phyloP scores from a whole-genome alignment of 2,888 invertebrate species.

The Apodemia mormo region DNA sequence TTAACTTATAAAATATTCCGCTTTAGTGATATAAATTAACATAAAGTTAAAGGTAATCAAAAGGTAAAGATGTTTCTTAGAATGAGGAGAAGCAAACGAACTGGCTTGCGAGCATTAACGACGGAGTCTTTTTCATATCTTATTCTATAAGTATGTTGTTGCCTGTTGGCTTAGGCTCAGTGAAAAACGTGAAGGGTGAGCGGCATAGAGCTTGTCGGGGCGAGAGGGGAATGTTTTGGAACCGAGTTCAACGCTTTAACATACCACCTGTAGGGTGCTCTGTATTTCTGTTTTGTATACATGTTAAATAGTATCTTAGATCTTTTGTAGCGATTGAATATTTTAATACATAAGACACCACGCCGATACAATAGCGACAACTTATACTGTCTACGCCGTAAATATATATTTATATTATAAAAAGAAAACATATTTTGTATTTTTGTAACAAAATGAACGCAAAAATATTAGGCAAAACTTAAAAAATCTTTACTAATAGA shows the following conservation, averaged over 20 bases:
- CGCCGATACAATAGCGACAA: too few relatives aligned
- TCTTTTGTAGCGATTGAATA: neutral
- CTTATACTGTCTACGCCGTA: too few relatives aligned
- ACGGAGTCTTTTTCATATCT: conserved; percentile 54
- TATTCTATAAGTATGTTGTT: conserved; percentile 51
- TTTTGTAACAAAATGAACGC: too few relatives aligned
- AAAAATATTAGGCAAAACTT: too few relatives aligned
- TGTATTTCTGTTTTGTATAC: conserved; percentile 1
- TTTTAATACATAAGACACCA: too few relatives aligned
- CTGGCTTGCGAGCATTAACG: conserved; percentile 37
- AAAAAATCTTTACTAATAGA: too few relatives aligned
- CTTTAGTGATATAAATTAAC: neutral
- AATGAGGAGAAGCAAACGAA: conserved; percentile 58
- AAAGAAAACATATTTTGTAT: too few relatives aligned
- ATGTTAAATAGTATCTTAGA: neutral
- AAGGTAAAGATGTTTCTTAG: conserved; percentile 49
- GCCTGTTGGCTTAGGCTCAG: conserved; percentile 46
- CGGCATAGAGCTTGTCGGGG: conserved; percentile 32
- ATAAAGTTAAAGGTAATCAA: conserved; percentile 33
- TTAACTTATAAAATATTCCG: neutral
- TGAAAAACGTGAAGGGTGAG: conserved; percentile 51
- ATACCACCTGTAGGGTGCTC: conserved; percentile 26
- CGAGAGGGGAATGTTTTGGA: conserved; percentile 56
- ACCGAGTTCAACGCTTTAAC: conserved; percentile 61
- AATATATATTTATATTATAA: too few relatives aligned